Evolutionary conservation across 92 coral and sea anemone genomes (phyloP), one percentile per base, ranked within the genome.

Genomic region (Siderastrea radians): DNA sequence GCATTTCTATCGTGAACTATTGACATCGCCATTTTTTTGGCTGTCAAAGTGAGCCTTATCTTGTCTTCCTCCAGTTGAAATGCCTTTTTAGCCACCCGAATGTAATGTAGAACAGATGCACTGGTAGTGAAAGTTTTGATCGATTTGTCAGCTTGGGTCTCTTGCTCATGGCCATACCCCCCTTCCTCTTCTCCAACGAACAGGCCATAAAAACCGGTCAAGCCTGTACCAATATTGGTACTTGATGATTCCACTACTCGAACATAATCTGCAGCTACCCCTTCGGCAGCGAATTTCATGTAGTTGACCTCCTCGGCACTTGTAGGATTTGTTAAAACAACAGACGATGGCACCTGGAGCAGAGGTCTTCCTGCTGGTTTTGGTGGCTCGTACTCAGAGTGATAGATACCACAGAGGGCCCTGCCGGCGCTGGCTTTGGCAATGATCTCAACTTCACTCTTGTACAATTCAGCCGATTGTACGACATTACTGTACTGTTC

Each of bases 401-500:
- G 64, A 71, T 62, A 88, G 49, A 81, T 64, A 11, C 87, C 92
- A 65, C 87, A 81, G 14, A 88, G 55, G 4, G 92, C 88, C n/a
- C 82, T 60, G 1, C 92, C 91, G 3, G 68, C 87, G 17, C 91
- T 88, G 53, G 91, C 91, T 12, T 82, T 88, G 46, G 74, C 74
- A 12, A 88, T 80, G 11, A 82, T 78, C 67, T 88, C 92, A 64
- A 74, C 49, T 12, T 15, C 70, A 19, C 69, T 88, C 1, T 82
- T 75, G 51, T 88, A 88, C 3, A 58, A 17, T 51, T 88, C 82
- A 69, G 64, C 64, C 6, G 83, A 15, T 81, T 88, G 72, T 43
- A 88, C 70, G 6, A n/a, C 87, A 8, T 51, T 63, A 77, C 64
- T 73, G 60, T 49, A 81, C 8, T 63, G 16, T 7, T 73, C 4